Conservation (phyloP, 2,113 vertebrate genomes). For the Aegithalos caudatus region DNA sequence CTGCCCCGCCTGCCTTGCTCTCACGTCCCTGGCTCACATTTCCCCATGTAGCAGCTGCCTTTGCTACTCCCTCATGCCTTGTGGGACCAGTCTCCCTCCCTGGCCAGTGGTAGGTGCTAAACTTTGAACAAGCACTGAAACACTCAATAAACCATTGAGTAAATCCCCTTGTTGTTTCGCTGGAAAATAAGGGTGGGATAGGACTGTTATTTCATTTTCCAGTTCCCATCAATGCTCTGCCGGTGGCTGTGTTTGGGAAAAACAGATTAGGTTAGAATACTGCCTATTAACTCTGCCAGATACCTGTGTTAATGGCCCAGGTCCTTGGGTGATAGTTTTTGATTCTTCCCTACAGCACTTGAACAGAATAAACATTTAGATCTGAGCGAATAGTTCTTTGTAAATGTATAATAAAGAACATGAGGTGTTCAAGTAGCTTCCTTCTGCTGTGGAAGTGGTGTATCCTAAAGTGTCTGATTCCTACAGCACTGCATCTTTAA, state of each 20-base stretch:
- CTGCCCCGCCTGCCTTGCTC: neutral
- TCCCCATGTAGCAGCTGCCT: neutral
- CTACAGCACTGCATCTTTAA: neutral
- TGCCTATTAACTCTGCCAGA: neutral
- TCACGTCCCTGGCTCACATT: neutral
- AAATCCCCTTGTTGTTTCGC: neutral
- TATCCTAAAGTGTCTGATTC: neutral
- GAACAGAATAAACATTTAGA: neutral
- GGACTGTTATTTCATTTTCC: neutral
- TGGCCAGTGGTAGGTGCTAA: neutral
- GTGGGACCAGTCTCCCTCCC: neutral
- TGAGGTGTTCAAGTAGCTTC: neutral
- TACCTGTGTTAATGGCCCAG: neutral
- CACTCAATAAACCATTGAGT: neutral
- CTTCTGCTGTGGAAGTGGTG: neutral
- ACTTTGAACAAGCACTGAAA: neutral
- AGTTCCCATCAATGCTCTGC: neutral
- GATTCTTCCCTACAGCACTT: neutral
- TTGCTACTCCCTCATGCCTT: neutral
- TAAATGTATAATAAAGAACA: neutral
- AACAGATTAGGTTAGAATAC: neutral
- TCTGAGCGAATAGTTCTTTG: neutral
- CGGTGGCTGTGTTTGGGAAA: neutral
- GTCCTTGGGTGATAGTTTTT: neutral
- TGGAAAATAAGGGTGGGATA: neutral